These are phyloP conservation scores for Scortum barcoo DNA, from an alignment of 2,113 vertebrate genomes.

Conservation along the genomic window DNA sequence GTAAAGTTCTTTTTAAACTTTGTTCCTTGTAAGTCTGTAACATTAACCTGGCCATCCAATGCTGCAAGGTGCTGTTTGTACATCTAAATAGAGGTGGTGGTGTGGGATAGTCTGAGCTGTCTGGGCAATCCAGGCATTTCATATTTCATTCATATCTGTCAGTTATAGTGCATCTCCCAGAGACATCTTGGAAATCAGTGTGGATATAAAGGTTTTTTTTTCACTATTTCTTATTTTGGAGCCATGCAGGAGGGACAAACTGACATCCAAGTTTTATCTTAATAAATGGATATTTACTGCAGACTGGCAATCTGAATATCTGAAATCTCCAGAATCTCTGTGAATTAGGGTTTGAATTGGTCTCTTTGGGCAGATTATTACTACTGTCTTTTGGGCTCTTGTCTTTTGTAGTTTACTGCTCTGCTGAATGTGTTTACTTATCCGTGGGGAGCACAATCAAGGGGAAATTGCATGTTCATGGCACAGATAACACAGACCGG, in stretches of 20 bases:
- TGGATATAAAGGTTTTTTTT: conserved; percentile 32
- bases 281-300: conserved; percentile 49
- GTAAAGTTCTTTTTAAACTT: conserved; percentile 43
- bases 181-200: conserved; percentile 55
- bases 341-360: conserved; percentile 54
- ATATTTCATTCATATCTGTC: conserved; percentile 68
- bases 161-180: conserved; percentile 35
- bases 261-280: conserved; percentile 47
- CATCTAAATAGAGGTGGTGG: conserved; percentile 43
- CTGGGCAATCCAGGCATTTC: conserved; percentile 40
- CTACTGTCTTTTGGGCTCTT: conserved; percentile 59
- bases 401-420: conserved; percentile 71
- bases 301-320: conserved; percentile 29
- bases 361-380: conserved; percentile 65
- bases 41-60: conserved; percentile 19
- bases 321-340: conserved; percentile 35
- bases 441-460: conserved; percentile 77
- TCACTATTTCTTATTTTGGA: conserved; percentile 13
- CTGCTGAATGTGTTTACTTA: conserved; percentile 78
- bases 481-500: conserved; percentile 77
- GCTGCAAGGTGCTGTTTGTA: conserved; percentile 49
- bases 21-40: conserved; percentile 26
- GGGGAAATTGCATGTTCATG: conserved; percentile 81
- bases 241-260: conserved; percentile 25
- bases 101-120: conserved; percentile 16